phyloP scores from a whole-genome alignment of 1,140 invertebrate species.

The Heterodera carotae region DNA sequence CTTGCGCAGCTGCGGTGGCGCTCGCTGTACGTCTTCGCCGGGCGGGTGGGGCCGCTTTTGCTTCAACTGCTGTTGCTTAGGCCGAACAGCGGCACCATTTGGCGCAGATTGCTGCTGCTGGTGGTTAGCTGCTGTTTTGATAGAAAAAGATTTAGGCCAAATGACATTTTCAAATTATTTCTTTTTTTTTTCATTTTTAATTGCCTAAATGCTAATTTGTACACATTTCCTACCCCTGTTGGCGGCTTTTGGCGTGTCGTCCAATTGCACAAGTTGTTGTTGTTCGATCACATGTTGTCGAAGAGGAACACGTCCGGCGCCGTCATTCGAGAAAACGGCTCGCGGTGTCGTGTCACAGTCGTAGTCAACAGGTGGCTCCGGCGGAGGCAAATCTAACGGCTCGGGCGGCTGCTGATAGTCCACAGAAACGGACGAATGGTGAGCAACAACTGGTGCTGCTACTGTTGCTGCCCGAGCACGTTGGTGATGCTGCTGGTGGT shows the following conservation, averaged over 20 bases:
- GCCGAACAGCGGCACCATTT: neutral
- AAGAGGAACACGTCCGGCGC: too few species aligned
- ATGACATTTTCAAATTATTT: too few species aligned
- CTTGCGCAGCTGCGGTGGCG: conserved; percentile 42
- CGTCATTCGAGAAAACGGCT: neutral
- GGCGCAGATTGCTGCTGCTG: neutral
- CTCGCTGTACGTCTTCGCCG: neutral
- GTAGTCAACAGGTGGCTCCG: conserved; percentile 64
- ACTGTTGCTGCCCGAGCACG: too few species aligned
- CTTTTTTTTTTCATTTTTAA: too few species aligned
- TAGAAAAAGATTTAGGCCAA: too few species aligned
- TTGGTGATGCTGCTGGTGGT: too few species aligned
- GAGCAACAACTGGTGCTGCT: too few species aligned
- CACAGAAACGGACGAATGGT: neutral
- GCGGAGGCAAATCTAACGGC: conserved; percentile 47
- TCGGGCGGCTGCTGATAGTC: neutral
- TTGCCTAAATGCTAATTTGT: too few species aligned
- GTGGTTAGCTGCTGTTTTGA: neutral
- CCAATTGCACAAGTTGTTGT: neutral
- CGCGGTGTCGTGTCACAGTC: conserved; percentile 39
- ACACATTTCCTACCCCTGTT: neutral
- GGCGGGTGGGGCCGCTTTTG: conserved; percentile 7
- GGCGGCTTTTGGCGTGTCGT: neutral
- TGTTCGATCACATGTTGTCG: too few species aligned
- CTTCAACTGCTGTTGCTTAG: neutral